Evolutionary conservation across 2,888 invertebrate genomes (phyloP).

Genomic region (Andrena hattorfiana): DNA sequence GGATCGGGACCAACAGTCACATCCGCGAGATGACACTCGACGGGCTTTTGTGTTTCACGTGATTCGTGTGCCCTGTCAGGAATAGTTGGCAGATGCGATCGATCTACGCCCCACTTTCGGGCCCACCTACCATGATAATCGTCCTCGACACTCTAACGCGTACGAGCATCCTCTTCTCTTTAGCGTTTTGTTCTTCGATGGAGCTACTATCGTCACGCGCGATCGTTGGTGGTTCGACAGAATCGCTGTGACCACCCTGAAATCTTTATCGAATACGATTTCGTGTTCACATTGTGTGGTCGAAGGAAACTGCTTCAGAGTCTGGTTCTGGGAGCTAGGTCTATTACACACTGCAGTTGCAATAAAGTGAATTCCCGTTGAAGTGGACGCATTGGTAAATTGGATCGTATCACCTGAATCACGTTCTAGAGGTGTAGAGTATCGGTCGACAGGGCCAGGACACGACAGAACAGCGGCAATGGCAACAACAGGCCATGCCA

Average conservation of each 20-base stretch:
- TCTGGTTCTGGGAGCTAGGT: conserved; percentile 1
- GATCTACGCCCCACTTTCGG: conserved; percentile 69
- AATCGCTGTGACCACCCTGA: neutral
- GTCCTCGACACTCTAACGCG: conserved; percentile 39
- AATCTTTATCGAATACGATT: neutral
- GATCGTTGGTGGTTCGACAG: neutral
- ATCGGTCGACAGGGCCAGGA: conserved; percentile 50
- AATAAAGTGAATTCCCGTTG: conserved; percentile 33
- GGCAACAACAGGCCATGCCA: conserved; percentile 63
- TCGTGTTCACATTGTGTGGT: neutral
- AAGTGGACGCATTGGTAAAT: conserved; percentile 44
- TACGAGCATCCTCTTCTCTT: conserved; percentile 3
- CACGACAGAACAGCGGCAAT: conserved; percentile 63
- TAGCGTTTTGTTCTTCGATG: conserved; percentile 3
- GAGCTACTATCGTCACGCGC: conserved; percentile 3
- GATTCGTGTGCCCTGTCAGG: conserved; percentile 39
- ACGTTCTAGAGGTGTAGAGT: conserved; percentile 29
- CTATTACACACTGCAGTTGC: neutral
- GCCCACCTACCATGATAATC: conserved; percentile 69
- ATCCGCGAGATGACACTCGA: conserved; percentile 29
- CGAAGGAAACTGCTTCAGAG: too few relatives aligned
- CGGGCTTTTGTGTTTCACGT: conserved; percentile 50
- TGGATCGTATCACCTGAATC: conserved; percentile 38
- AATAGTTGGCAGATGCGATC: conserved; percentile 40
- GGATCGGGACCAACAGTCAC: conserved; percentile 19